Evolutionary conservation across 2,113 vertebrate species (phyloP), one percentile per base, ranked within the genome.

Genomic region (Rhinichthys klamathensis): DNA sequence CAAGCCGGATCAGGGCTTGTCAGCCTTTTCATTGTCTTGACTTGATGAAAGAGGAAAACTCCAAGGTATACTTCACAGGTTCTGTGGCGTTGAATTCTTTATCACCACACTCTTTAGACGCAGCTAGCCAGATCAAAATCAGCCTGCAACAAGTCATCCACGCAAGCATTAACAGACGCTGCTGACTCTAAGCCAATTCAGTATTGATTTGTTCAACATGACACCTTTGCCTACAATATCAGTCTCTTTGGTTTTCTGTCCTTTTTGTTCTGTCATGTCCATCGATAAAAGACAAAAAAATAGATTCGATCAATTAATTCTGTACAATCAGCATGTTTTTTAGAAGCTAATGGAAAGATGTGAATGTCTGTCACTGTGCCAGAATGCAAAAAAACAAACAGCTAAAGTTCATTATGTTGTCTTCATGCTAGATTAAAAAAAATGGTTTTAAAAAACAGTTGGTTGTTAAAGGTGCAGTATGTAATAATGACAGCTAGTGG

Each of bases 221-320:
- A 49, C 51, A 21, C n/a, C 27, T 70, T 56, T 82, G 25, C n/a
- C 27, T 49, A 30, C 41, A 67, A 67, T 12, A 30, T 32, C 44
- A 77, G 49, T 32, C 27, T 51, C 25, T 56, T 77, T 56, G 46
- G 49, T 56, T 76, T 41, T 61, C 32, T 78, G 21, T 78, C 6
- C 11, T 60, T 78, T 60, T 15, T 54, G 49, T 77, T 56, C 27
- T 21, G 13, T 35, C 16, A 35, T 35, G 27, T 77, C 49, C 3
- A 79, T n/a, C 58, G 11, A 90, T 85, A 84, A 81, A 77, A 86
- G 77, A 88, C 82, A 60, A 10, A 41, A 32, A 35, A 41, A 21
- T 12, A 12, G 16, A 70, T 70, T 41, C 11, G 18, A 6, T 74
- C 2, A 15, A 49, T 74, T 46, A 3, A 27, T 46, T 74, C 12